Conservation (phyloP, 2,797 vertebrate species). For the Anableps anableps region DNA sequence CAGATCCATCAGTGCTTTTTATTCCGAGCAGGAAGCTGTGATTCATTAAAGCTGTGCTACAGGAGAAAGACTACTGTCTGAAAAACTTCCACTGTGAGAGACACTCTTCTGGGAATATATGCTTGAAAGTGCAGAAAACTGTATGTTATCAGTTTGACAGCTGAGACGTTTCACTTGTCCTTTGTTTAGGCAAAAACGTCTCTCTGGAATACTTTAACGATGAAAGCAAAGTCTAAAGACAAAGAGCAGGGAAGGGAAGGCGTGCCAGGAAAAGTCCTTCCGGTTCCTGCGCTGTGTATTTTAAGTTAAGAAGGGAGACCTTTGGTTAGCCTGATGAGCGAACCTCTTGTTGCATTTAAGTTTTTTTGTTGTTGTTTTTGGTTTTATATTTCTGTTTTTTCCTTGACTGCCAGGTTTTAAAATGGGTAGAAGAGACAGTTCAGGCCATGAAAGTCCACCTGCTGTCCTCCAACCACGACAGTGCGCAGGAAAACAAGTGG, state of each 20-base stretch:
- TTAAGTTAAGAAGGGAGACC: constrained; percentile 5
- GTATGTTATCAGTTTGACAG: constrained; percentile 79
- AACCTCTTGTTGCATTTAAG: background rate
- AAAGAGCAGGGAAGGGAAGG: constrained; percentile 47
- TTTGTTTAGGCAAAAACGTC: constrained; percentile 73
- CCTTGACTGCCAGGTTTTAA: constrained; percentile 85
- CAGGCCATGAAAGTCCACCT: constrained; percentile 94
- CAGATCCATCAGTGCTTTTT: constrained; percentile 32
- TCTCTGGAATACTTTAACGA: constrained; percentile 57
- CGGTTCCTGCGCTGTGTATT: constrained; percentile 37
- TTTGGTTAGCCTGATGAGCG: constrained; percentile 25
- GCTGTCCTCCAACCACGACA: constrained; percentile 90
- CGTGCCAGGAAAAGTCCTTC: constrained; percentile 33
- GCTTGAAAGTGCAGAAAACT: constrained; percentile 73
- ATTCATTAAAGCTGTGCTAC: constrained; percentile 60
- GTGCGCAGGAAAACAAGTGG: constrained; percentile 87
- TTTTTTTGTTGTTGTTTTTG: background rate
- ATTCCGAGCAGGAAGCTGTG: constrained; percentile 47
- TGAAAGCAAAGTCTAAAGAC: constrained; percentile 64
- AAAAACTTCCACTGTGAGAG: constrained; percentile 62
- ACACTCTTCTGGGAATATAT: constrained; percentile 61
- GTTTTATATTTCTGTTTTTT: constrained; percentile 20
- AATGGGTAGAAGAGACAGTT: constrained; percentile 95
- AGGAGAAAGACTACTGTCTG: constrained; percentile 38
- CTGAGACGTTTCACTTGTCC: constrained; percentile 69